Percentiles rank a stretch among this genome's conserved stretches.
These are phyloP conservation scores for Salvelinus alpinus DNA, from an alignment of 2,113 vertebrate species.

Conservation along the genomic window DNA sequence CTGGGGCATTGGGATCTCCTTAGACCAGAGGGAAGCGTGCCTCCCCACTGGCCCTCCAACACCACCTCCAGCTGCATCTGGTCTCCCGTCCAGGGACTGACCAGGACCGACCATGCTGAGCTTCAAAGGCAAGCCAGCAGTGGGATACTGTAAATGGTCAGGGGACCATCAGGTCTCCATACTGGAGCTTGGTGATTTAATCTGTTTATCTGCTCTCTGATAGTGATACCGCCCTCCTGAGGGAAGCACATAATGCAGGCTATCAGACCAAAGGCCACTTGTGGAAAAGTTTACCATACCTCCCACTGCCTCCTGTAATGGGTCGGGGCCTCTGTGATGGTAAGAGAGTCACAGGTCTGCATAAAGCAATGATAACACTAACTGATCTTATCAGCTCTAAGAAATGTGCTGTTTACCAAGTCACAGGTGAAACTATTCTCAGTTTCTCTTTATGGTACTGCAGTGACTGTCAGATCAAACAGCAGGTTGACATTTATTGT, in stretches of 20 bases:
- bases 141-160: not conserved
- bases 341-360: not conserved
- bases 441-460: not conserved
- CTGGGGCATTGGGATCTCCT: too few species aligned
- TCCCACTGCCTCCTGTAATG: not conserved
- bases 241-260: not conserved
- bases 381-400: not conserved
- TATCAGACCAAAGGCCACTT: not conserved
- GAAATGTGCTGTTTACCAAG: not conserved
- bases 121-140: too few species aligned
- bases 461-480: not conserved
- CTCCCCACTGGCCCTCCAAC: too few species aligned
- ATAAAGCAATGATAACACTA: not conserved
- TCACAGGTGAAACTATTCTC: not conserved
- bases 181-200: not conserved
- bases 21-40: too few species aligned
- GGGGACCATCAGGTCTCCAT: not conserved
- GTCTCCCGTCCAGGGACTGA: too few species aligned
- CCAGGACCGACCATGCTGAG: too few species aligned
- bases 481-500: not conserved
- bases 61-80: too few species aligned
- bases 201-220: not conserved
- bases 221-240: not conserved
- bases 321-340: not conserved
- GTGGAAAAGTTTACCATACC: not conserved